Conservation (phyloP, 2,113 vertebrate genomes). For the Phalacrocorax pelagicus region DNA sequence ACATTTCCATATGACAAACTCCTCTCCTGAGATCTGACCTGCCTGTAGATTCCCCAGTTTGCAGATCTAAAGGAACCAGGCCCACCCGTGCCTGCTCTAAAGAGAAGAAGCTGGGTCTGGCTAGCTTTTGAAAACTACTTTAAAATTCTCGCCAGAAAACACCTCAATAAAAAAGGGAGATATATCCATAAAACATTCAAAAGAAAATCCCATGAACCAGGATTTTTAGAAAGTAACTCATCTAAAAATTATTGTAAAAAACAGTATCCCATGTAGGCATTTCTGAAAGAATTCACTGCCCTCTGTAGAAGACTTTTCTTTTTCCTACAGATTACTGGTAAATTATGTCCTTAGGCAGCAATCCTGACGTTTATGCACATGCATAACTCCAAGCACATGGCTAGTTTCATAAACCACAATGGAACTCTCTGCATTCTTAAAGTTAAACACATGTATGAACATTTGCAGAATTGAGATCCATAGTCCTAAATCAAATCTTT, state of each 20-base stretch:
- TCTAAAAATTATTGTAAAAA: constrained; percentile 50
- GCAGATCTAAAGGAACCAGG: constrained; percentile 67
- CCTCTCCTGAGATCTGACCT: constrained; percentile 76
- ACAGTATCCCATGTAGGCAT: constrained; percentile 6
- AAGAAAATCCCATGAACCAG: background rate
- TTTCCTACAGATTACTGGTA: constrained; percentile 35
- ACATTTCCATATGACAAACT: constrained; percentile 78
- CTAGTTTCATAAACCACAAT: constrained; percentile 37
- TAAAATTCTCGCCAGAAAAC: constrained; percentile 55
- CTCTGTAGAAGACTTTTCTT: constrained; percentile 19
- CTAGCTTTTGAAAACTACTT: constrained; percentile 70
- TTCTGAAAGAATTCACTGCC: constrained; percentile 36
- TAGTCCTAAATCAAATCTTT: background rate
- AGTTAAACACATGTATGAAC: constrained; percentile 26
- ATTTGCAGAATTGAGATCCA: background rate
- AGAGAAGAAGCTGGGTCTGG: constrained; percentile 7
- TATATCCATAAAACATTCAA: constrained; percentile 43
- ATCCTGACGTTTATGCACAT: constrained; percentile 23
- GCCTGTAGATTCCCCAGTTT: constrained; percentile 68
- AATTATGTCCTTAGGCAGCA: constrained; percentile 48
- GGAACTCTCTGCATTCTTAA: constrained; percentile 20
- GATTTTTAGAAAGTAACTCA: constrained; percentile 20
- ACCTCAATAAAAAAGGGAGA: constrained; percentile 42
- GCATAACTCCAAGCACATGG: constrained; percentile 37
- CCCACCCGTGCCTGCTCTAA: constrained; percentile 28